Percentiles rank a stretch among this genome's conserved stretches.
Conservation (phyloP, 2,797 vertebrate genomes). For the Arctocebus calabarensis region DNA sequence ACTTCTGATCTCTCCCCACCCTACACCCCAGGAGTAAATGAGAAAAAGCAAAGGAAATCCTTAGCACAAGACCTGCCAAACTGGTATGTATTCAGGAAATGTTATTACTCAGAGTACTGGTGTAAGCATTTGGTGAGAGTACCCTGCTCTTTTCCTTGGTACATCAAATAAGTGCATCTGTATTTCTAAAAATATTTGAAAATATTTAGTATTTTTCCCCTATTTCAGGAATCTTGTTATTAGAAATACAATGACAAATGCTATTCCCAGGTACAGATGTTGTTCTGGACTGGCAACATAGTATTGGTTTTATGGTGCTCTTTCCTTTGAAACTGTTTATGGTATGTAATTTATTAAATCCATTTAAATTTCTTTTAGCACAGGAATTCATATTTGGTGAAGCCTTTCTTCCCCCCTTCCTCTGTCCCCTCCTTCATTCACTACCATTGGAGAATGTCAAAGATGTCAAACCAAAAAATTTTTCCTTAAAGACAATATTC, state of each 20-base stretch:
- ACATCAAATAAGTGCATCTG: fast-evolving
- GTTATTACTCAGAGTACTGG: not conserved
- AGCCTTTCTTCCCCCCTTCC: not conserved
- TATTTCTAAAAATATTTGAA: not conserved
- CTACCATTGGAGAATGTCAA: slow-evolving; percentile 24
- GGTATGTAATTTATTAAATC: slow-evolving; percentile 1
- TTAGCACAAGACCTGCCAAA: no score
- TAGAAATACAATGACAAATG: not conserved
- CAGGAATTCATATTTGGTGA: not conserved
- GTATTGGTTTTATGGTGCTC: not conserved
- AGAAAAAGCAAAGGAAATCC: not conserved
- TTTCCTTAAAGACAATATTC: not conserved
- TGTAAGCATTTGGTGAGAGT: not conserved
- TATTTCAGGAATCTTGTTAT: not conserved
- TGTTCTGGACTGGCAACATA: not conserved
- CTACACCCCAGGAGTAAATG: no score
- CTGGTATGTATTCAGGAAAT: not conserved
- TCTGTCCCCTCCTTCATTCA: no score
- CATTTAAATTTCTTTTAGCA: slow-evolving; percentile 40
- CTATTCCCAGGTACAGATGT: not conserved
- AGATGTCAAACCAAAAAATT: not conserved
- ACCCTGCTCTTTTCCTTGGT: not conserved
- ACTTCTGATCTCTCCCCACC: not conserved
- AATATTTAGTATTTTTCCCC: not conserved
- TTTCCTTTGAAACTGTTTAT: not conserved